These are phyloP conservation scores for Drosophila macrothrix DNA, from an alignment of 2,888 invertebrate genomes.

Conservation along the genomic window DNA sequence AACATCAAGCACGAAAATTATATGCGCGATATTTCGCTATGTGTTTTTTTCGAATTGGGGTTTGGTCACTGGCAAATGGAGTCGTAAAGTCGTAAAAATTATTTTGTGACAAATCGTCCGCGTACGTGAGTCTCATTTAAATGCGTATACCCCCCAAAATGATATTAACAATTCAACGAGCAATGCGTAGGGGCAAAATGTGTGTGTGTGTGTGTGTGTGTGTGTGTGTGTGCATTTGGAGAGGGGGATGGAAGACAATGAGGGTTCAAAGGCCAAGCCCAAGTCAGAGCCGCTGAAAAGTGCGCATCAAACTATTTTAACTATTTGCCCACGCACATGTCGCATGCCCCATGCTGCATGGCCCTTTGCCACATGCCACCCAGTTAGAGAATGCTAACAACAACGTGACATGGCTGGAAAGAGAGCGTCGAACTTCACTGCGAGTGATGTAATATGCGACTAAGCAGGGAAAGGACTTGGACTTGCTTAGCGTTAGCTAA, in stretches of 20 bases:
- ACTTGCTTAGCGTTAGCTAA: constrained; percentile 72
- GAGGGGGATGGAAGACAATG: constrained; percentile 2
- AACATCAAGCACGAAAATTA: constrained; percentile 48
- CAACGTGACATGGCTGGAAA: constrained; percentile 75
- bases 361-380: neutral
- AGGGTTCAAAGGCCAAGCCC: constrained; percentile 69
- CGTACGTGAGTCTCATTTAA: constrained; percentile 84
- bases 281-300: constrained; percentile 71
- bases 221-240: neutral
- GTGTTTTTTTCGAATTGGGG: constrained; percentile 28
- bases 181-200: constrained; percentile 31
- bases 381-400: constrained; percentile 66
- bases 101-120: constrained; percentile 85
- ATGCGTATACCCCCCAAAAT: constrained; percentile 72
- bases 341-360: constrained; percentile 22
- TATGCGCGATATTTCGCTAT: constrained; percentile 42
- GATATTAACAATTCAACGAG: constrained; percentile 77
- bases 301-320: constrained; percentile 80
- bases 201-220: neutral
- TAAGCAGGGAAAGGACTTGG: constrained; percentile 49
- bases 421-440: constrained; percentile 26
- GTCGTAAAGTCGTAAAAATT: constrained; percentile 85
- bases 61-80: constrained; percentile 70
- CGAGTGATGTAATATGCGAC: constrained; percentile 75
- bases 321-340: constrained; percentile 78